A percentile compares a stretch with the other conserved stretches of the same genome.
Evolutionary conservation across 2,888 invertebrate species (phyloP).

Genomic region (Aleiodes leptofemur): DNA sequence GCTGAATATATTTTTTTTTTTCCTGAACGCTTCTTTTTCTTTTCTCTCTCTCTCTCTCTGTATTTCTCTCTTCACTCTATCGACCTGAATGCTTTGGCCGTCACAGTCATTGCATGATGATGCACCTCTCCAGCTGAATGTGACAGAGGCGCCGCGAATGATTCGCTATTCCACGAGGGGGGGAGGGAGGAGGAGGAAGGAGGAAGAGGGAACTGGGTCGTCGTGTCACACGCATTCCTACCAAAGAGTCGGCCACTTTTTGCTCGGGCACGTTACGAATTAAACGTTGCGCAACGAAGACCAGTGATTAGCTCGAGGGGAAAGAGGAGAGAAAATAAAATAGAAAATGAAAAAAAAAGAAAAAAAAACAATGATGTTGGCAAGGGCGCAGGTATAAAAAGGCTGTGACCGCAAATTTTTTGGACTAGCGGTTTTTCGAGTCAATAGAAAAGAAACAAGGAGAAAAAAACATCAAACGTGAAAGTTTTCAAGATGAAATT

Average conservation of each 20-base stretch:
- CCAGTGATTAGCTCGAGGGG: conserved; percentile 23
- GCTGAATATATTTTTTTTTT: not conserved
- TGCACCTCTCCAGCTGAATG: conserved; percentile 8
- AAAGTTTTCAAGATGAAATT: conserved; percentile 18
- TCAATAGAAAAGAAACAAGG: not conserved
- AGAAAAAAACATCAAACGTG: conserved; percentile 5
- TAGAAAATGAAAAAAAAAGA: not conserved
- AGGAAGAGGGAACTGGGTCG: conserved; percentile 33
- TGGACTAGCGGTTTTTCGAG: not conserved
- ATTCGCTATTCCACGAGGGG: not conserved
- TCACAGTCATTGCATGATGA: not conserved
- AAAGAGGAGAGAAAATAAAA: too few relatives aligned
- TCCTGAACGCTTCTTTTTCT: not conserved
- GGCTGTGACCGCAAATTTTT: conserved; percentile 28
- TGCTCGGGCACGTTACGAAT: conserved; percentile 5
- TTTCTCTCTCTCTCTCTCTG: not conserved
- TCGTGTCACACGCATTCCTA: conserved; percentile 36
- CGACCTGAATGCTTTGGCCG: conserved; percentile 2
- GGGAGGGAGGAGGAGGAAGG: too few relatives aligned
- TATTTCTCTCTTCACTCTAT: not conserved
- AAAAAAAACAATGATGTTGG: conserved; percentile 7
- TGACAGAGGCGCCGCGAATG: conserved; percentile 16
- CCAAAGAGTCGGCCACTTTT: conserved; percentile 12
- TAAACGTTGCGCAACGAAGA: conserved; percentile 27
- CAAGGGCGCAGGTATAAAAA: conserved; percentile 25